Base-by-base conservation (phyloP, 2,888 invertebrate genomes). In the Cartodere bifasciata region DNA sequence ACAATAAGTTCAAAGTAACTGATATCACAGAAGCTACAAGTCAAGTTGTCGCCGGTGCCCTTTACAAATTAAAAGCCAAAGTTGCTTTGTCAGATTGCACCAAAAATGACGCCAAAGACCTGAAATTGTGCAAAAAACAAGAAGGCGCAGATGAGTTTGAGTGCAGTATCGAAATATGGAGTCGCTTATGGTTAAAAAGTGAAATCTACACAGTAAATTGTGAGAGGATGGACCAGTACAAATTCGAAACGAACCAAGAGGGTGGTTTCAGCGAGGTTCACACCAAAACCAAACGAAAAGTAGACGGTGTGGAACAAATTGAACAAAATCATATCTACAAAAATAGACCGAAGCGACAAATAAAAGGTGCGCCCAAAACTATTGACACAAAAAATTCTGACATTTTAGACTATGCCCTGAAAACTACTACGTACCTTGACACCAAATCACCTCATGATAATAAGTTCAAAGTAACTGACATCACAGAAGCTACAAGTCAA, bases 401-500 rank as follows among this genome's bases (percentile, higher is more conserved):
- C n/a, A n/a, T n/a, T n/a, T n/a, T n/a, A n/a, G n/a, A 6, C 20
- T n/a, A 20, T n/a, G n/a, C 20, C 20, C n/a, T 45, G 53, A 33
- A 50, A 51, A 50, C 27, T 54, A 3, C 55, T 58, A 38, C 49
- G 60, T 33, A 52, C 10, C 12, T 37, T 6, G 29, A 29, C n/a
- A 10, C 16, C 4, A 5, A 12, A 10, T 44, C 47, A 1, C 23
- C 16, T 5, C 32, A 38, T 13, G 30, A 35, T 5, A 39, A 41
- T 14, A 43, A 42, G 31, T 41, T 39, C 25, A 44, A 45, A 41
- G 38, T 68, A 12, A 48, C 62, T 1, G 46, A 58, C 27, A 49
- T 72, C 4, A 52, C 52, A 25, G 58, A 62, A 2, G 66, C 68
- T 9, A 51, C 60, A 0, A 52, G 54, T n/a, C 64, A 71, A 53